A percentile compares a stretch with the other conserved stretches of the same genome.
phyloP scores from a whole-genome alignment of 2,888 invertebrate genomes.

The Smittia sp. region DNA sequence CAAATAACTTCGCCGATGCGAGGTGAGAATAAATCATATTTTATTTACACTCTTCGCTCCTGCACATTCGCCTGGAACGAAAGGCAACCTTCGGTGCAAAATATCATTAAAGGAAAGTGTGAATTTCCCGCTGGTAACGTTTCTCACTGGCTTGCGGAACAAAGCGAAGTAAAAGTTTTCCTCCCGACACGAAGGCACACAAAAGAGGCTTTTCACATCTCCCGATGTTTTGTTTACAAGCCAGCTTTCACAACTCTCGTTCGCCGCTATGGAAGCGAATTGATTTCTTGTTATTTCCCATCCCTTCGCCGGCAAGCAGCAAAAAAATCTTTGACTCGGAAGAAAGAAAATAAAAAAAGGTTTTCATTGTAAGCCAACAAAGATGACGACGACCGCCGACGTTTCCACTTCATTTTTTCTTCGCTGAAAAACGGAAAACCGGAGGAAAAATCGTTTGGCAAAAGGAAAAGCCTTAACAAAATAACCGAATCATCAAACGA shows the following conservation, averaged over 20 bases:
- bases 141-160: background rate
- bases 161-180: background rate
- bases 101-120: background rate
- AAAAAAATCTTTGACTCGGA: background rate
- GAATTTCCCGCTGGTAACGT: no score
- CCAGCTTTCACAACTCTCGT: background rate
- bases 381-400: background rate
- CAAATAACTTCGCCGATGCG: no score
- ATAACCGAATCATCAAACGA: conserved; percentile 33
- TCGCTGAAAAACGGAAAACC: background rate
- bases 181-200: background rate
- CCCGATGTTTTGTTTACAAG: conserved; percentile 21
- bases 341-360: background rate
- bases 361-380: background rate
- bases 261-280: background rate
- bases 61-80: no score
- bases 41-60: no score
- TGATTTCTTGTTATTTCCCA: conserved; percentile 31
- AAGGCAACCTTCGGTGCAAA: background rate
- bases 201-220: background rate
- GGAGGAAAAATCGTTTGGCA: background rate
- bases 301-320: background rate
- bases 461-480: conserved; percentile 5
- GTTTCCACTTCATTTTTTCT: conserved; percentile 13
- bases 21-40: no score